Evolutionary conservation across 2,113 vertebrate species (phyloP).

Genomic region (Phoxinus phoxinus): DNA sequence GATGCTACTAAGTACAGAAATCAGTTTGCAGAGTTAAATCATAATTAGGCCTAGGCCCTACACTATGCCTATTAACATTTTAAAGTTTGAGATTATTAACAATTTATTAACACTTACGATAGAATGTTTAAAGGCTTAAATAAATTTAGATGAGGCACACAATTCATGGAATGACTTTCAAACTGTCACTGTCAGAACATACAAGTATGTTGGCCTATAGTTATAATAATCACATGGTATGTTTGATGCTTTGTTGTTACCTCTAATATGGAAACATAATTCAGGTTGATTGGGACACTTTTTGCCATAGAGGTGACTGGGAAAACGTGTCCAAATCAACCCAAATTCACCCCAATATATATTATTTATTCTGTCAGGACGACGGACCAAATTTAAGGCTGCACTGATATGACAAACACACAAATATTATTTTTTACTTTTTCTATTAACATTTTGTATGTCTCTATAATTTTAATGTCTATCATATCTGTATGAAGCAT

Average conservation of each 20-base stretch:
- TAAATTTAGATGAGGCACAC: background rate
- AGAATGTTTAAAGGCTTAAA: background rate
- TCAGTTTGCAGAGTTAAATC: background rate
- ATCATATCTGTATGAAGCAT: background rate
- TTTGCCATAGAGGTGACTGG: too few relatives aligned
- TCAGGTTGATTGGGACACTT: too few relatives aligned
- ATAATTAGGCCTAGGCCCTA: too few relatives aligned
- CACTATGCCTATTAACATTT: background rate
- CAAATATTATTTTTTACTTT: background rate
- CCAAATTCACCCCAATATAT: too few relatives aligned
- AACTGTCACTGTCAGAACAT: background rate
- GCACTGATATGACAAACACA: background rate
- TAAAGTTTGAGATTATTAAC: background rate
- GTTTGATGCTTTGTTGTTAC: too few relatives aligned
- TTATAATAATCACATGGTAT: background rate
- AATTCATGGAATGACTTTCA: background rate
- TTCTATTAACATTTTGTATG: background rate
- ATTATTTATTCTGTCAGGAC: too few relatives aligned
- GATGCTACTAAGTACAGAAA: background rate
- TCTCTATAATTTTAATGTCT: background rate
- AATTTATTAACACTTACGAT: background rate
- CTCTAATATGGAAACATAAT: too few relatives aligned
- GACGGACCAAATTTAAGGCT: too few relatives aligned
- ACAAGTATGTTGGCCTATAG: background rate
- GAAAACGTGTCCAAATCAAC: too few relatives aligned